These are phyloP conservation scores for Melinopterus prodromus DNA, from an alignment of 2,888 invertebrate genomes.

Conservation along the genomic window DNA sequence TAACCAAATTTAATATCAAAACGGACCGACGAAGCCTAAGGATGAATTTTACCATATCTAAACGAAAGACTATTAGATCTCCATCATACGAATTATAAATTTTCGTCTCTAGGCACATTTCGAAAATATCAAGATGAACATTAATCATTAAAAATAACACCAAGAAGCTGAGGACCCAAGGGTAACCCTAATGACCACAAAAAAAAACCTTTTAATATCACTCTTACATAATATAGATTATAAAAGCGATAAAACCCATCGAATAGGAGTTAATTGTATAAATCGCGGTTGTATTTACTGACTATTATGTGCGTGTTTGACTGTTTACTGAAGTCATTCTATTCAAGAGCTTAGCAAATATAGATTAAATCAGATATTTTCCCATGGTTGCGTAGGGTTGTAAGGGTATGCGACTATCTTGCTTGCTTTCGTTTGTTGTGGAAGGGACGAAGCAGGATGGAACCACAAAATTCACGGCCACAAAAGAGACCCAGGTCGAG, in stretches of 20 bases:
- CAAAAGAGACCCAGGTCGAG: not conserved
- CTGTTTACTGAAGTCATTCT: constrained; percentile 4
- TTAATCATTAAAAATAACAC: not conserved
- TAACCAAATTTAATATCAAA: not conserved
- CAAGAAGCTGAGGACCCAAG: not conserved
- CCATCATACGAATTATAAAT: not conserved
- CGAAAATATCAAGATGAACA: not conserved
- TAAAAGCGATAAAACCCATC: not conserved
- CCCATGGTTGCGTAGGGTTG: not conserved
- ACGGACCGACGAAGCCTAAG: not conserved
- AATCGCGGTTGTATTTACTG: not conserved
- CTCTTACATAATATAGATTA: not conserved
- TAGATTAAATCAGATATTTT: not conserved
- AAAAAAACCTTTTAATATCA: not conserved
- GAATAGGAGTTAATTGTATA: not conserved
- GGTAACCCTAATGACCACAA: not conserved
- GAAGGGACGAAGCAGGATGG: not conserved
- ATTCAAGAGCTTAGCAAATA: not conserved
- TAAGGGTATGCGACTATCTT: not conserved
- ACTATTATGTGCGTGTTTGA: not conserved
- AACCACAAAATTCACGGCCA: not conserved
- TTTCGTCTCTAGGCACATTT: not conserved
- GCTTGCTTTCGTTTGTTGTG: not conserved
- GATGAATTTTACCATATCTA: not conserved
- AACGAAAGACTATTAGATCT: not conserved